phyloP scores from a whole-genome alignment of 2,888 invertebrate genomes.

The Calameuta idolon region DNA sequence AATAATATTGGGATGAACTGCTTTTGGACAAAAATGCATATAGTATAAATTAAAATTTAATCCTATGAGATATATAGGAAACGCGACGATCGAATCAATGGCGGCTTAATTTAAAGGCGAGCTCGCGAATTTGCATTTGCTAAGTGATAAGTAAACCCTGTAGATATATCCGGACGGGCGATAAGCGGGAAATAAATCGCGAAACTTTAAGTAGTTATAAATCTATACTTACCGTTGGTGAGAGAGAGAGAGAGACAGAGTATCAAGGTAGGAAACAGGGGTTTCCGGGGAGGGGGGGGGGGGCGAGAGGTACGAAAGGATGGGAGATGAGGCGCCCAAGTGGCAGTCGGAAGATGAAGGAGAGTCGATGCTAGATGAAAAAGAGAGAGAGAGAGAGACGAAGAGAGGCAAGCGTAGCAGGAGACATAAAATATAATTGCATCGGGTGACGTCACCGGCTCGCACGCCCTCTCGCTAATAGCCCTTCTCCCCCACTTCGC shows the following conservation, averaged over 20 bases:
- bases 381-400: conserved; percentile 1
- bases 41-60: neutral
- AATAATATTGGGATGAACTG: neutral
- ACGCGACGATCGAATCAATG: conserved; percentile 41
- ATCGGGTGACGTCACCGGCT: conserved; percentile 61
- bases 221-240: conserved; percentile 61
- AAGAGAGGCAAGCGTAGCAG: conserved; percentile 52
- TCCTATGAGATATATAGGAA: neutral
- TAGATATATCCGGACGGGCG: conserved; percentile 61
- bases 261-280: conserved; percentile 8
- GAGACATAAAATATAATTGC: conserved; percentile 67
- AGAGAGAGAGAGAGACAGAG: neutral
- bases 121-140: conserved; percentile 61
- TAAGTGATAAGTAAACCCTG: conserved; percentile 67
- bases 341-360: conserved; percentile 27
- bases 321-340: conserved; percentile 19
- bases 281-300: neutral
- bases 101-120: conserved; percentile 51
- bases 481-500: conserved; percentile 54
- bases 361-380: conserved; percentile 2
- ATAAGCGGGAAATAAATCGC: conserved; percentile 67
- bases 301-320: neutral
- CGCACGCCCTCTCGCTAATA: conserved; percentile 60
- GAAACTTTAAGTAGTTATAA: conserved; percentile 67
- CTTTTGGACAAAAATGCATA: neutral